These are phyloP conservation scores for Cyprinodon variegatus DNA, from an alignment of 2,113 vertebrate genomes.

Conservation along the genomic window DNA sequence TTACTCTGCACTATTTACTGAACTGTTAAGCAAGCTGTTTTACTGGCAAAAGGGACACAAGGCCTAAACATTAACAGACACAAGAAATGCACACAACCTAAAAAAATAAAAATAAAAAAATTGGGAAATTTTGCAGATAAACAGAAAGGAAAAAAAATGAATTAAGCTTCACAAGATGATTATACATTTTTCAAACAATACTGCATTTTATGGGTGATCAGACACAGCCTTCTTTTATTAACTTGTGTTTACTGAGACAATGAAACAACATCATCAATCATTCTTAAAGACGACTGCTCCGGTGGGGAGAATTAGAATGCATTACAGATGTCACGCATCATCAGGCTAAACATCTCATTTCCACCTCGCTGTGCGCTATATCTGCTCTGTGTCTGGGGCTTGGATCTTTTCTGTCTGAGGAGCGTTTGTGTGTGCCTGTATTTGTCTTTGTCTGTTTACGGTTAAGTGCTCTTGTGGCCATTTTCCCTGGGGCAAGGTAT, in stretches of 20 bases:
- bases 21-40: conserved; percentile 60
- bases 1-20: conserved; percentile 62
- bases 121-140: not conserved
- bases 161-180: conserved; percentile 27
- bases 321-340: conserved; percentile 81
- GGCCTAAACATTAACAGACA: conserved; percentile 2
- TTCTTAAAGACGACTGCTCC: conserved; percentile 77
- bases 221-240: conserved; percentile 74
- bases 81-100: conserved; percentile 4
- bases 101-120: conserved; percentile 10
- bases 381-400: conserved; percentile 69
- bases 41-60: conserved; percentile 26
- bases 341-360: conserved; percentile 80
- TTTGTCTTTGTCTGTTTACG: conserved; percentile 62
- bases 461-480: conserved; percentile 68
- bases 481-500: conserved; percentile 79
- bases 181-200: conserved; percentile 44
- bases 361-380: conserved; percentile 68
- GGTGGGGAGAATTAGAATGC: conserved; percentile 79
- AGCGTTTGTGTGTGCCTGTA: conserved; percentile 48
- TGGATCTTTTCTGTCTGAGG: conserved; percentile 42
- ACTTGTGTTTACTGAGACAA: conserved; percentile 78
- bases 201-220: conserved; percentile 56
- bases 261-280: conserved; percentile 81
- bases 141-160: conserved; percentile 28